A percentile compares a stretch with the other conserved stretches of the same genome.
Conservation (phyloP, 2,113 vertebrate species). For the Todiramphus saurophagus region DNA sequence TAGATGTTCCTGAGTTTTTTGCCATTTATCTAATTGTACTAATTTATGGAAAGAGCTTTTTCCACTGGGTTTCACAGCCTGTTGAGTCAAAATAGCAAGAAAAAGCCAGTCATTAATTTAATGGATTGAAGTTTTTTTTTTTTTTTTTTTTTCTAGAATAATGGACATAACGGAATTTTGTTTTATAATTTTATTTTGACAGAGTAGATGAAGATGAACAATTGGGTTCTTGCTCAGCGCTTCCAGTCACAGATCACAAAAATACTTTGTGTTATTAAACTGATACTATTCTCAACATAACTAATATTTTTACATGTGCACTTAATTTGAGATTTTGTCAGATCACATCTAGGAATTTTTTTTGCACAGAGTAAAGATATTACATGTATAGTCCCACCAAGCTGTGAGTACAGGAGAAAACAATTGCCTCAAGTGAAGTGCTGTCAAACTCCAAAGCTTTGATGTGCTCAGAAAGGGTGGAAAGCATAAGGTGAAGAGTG, state of each 20-base stretch:
- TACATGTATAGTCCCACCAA: background rate
- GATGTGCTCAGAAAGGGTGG: background rate
- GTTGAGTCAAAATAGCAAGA: background rate
- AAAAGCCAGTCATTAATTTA: background rate
- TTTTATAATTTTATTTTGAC: background rate
- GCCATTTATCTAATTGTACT: background rate
- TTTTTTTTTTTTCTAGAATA: background rate
- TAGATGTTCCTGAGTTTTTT: background rate
- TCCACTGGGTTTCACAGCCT: background rate
- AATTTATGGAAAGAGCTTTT: background rate
- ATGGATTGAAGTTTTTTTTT: fast-evolving
- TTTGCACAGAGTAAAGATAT: background rate
- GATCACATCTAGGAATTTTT: background rate
- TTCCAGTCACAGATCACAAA: background rate
- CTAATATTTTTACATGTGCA: background rate
- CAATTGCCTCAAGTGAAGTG: background rate
- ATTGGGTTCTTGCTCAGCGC: background rate
- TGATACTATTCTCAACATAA: background rate
- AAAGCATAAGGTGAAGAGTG: background rate
- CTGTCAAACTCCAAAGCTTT: background rate
- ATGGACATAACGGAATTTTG: background rate
- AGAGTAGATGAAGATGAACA: background rate
- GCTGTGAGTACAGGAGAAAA: background rate
- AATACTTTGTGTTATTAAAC: background rate
- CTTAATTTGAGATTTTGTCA: background rate